A percentile compares a stretch with the other conserved stretches of the same genome.
Evolutionary conservation across 2,113 vertebrate species (phyloP).

Genomic region (Psettodes erumei): DNA sequence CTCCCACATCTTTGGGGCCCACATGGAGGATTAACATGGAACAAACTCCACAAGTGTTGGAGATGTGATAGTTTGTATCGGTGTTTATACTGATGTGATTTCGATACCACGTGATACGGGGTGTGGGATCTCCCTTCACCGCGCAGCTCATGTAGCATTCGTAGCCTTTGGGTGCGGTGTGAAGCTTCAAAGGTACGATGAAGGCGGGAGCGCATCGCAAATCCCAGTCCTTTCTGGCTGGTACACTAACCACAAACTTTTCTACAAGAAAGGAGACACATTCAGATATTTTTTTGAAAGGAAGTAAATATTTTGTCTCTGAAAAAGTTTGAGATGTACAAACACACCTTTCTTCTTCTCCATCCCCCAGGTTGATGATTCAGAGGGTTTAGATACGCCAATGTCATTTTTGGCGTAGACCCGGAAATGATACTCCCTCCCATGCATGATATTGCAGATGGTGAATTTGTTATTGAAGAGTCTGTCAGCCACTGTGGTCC

Average conservation of each 20-base stretch:
- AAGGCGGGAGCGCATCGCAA: conserved; percentile 82
- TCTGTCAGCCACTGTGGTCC: conserved; percentile 84
- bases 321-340: not conserved
- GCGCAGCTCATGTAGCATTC: conserved; percentile 92
- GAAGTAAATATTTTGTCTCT: not conserved
- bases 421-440: conserved; percentile 89
- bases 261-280: conserved; percentile 67
- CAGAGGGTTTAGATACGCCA: conserved; percentile 87
- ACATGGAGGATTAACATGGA: conserved; percentile 86
- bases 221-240: conserved; percentile 72
- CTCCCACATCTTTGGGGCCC: conserved; percentile 81
- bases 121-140: conserved; percentile 84
- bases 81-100: conserved; percentile 82
- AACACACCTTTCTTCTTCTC: conserved; percentile 78
- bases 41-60: conserved; percentile 88
- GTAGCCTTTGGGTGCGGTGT: conserved; percentile 84
- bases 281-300: not conserved
- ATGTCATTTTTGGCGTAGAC: conserved; percentile 90
- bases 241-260: conserved; percentile 68
- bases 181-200: conserved; percentile 84
- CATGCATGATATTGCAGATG: conserved; percentile 84
- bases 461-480: conserved; percentile 92
- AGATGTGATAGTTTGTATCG: conserved; percentile 81
- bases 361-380: conserved; percentile 86
- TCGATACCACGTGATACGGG: conserved; percentile 88